Percentiles rank a stretch among this genome's conserved stretches.
phyloP scores from a whole-genome alignment of 2,113 vertebrate species.

The Chunga burmeisteri region DNA sequence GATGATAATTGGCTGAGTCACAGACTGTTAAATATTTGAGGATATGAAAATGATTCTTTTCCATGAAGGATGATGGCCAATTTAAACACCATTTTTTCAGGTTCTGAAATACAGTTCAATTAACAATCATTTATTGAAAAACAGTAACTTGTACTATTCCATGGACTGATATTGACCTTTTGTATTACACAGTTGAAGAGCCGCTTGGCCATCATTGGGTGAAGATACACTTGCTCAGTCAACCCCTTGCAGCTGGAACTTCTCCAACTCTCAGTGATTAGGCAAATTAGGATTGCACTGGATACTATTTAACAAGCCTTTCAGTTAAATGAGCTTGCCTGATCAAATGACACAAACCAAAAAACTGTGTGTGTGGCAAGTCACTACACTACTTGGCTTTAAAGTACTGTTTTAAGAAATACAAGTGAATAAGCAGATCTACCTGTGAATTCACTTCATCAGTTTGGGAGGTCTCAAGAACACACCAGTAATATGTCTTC shows the following conservation, averaged over 20 bases:
- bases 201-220: background rate
- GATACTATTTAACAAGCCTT: background rate
- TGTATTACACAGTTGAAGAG: background rate
- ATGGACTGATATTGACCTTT: background rate
- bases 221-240: background rate
- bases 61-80: background rate
- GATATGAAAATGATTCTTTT: background rate
- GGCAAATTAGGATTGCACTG: background rate
- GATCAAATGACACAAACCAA: background rate
- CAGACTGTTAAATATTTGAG: background rate
- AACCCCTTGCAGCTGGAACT: background rate
- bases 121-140: background rate
- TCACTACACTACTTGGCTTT: background rate
- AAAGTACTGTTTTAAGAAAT: background rate
- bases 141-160: background rate
- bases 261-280: background rate
- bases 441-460: background rate
- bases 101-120: background rate
- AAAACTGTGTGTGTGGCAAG: fast-evolving
- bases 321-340: background rate
- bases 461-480: background rate
- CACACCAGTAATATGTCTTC: background rate
- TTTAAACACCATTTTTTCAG: background rate
- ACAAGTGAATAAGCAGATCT: background rate
- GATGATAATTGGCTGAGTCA: conserved; percentile 17